Evolutionary conservation across 2,797 vertebrate genomes (phyloP), one percentile per base, ranked within the genome.

Genomic region (Pelobates cultripes): DNA sequence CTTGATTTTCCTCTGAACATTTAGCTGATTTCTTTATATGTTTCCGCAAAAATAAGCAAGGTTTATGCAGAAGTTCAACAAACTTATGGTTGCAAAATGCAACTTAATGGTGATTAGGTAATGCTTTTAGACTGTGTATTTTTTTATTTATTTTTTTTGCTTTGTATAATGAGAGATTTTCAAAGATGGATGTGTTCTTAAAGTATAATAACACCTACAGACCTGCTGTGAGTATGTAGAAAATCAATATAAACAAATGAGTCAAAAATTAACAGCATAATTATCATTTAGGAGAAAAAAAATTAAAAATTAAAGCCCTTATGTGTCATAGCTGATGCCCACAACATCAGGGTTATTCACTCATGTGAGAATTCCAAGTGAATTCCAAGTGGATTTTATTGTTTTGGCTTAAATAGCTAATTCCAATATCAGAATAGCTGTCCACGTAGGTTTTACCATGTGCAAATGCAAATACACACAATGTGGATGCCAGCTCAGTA

Each of bases 211-310:
- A 75, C 71, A 80, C 72, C 47, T 80, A 15, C 72, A 70, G 72
- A 75, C 63, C 64, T 81, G 73, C 72, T 81, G 72, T 81, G 72
- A 75, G 13, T 69, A 61, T 40, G 63, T 64, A 68, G 10, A 67
- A 53, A 73, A 28, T 44, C 43, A 66, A 73, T 44, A 66, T 43
- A 73, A 66, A 72, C 43, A 71, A 44, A 63, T 68, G 40, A 47
- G 55, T 55, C 8, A n/a, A 70, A 70, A 70, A 17, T 42, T 28
- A 5, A 61, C 9, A 17, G 12, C 3, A 12, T 44, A 44, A 45
- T 66, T 78, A 47, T 78, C 28, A 70, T 63, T 70, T 70, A 72
- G 42, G 3, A 44, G 17, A 71, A 71, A 61, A 78, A 51, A 28
- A 28, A n/a, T n/a, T 28, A 28, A 28, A 60, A 51, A 79, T 72